phyloP scores from a whole-genome alignment of 2,113 vertebrate species.

The Bos indicus region DNA sequence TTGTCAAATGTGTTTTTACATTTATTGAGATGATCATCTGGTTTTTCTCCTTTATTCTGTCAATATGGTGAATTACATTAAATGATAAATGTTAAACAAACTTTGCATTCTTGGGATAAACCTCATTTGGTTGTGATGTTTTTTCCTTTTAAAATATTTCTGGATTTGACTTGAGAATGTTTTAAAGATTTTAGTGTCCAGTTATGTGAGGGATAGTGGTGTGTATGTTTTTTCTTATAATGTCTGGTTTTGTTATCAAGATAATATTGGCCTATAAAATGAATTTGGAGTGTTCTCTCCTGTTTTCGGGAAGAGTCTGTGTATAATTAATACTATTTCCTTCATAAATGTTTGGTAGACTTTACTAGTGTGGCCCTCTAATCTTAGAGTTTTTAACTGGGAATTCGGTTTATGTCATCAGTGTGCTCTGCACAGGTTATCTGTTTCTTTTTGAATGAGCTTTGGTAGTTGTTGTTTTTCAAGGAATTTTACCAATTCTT shows the following conservation, averaged over 20 bases:
- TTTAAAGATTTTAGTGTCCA: not conserved
- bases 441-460: not conserved
- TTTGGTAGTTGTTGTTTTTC: not conserved
- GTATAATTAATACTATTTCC: not conserved
- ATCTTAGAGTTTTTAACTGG: not conserved
- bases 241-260: not conserved
- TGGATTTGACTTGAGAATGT: not conserved
- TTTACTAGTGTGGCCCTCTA: not conserved
- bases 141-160: constrained; percentile 34
- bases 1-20: not conserved
- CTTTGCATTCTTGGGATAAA: not conserved
- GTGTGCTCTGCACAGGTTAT: not conserved
- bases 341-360: not conserved
- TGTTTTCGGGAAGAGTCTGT: not conserved
- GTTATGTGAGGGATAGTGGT: not conserved
- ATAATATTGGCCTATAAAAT: not conserved
- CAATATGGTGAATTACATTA: not conserved
- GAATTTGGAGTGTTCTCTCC: not conserved
- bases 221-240: not conserved
- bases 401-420: not conserved
- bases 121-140: not conserved
- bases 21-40: not conserved
- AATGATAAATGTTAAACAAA: not conserved
- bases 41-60: not conserved
- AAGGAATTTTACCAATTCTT: not conserved